These are phyloP conservation scores for Lipophrys pholis DNA, from an alignment of 2,113 vertebrate species.

Conservation along the genomic window DNA sequence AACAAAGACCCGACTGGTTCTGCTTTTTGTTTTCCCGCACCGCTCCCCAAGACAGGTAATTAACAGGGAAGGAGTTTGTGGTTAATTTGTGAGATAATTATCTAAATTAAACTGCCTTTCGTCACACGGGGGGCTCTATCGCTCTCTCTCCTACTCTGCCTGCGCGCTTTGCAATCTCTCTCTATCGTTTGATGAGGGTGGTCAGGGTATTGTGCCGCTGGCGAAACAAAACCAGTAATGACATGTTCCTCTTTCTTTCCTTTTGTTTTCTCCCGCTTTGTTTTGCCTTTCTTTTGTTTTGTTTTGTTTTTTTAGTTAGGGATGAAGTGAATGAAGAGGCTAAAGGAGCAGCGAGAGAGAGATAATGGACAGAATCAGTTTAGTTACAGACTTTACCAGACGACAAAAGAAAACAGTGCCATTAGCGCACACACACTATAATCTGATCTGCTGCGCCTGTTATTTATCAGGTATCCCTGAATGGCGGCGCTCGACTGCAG, in stretches of 20 bases:
- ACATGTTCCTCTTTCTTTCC: constrained; percentile 68
- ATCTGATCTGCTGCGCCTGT: constrained; percentile 50
- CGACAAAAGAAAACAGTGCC: constrained; percentile 49
- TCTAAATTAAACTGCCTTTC: constrained; percentile 81
- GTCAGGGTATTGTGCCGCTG: constrained; percentile 67
- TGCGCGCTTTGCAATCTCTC: constrained; percentile 35
- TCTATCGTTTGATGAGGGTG: constrained; percentile 62
- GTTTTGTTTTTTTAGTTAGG: constrained; percentile 61
- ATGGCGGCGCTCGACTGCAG: constrained; percentile 14
- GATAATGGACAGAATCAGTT: constrained; percentile 55
- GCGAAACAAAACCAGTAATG: constrained; percentile 72
- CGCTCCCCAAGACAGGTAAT: constrained; percentile 78
- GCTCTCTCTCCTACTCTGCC: constrained; percentile 22
- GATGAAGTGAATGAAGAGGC: constrained; percentile 66
- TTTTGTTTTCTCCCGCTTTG: constrained; percentile 65
- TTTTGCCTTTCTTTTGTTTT: constrained; percentile 68
- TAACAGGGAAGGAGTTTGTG: constrained; percentile 76
- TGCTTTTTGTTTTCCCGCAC: constrained; percentile 70
- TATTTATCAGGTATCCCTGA: constrained; percentile 59
- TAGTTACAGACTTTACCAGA: constrained; percentile 48
- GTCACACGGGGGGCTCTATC: constrained; percentile 42
- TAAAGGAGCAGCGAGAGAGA: constrained; percentile 43
- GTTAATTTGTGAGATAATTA: constrained; percentile 83
- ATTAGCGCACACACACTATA: constrained; percentile 32
- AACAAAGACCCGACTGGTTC: constrained; percentile 74